Evolutionary conservation across 2,888 invertebrate genomes (phyloP), one percentile per base, ranked within the genome.

Genomic region (Eudemis profundana): DNA sequence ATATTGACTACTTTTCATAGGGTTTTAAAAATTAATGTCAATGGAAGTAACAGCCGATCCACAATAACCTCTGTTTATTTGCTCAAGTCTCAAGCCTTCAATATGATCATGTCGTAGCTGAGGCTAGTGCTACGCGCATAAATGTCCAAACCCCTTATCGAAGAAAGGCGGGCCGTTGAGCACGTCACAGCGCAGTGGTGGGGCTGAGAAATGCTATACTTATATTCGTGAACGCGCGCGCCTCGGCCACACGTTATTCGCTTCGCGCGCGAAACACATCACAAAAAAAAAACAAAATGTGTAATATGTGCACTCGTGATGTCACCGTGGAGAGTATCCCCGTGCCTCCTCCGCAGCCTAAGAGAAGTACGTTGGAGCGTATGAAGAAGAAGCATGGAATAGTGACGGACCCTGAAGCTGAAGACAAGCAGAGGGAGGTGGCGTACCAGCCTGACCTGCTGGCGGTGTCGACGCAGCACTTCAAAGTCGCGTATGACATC

Each of bases 351-450:
- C 72, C 75, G 51, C 75, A 77, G 8, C 73, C 73, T 8, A 73
- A 73, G 0, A 76, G 76, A 67, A 79, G 78, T 42, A 76, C 78
- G 1, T 64, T 92, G 33, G 89, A 92, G 54, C 75, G 86, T 2
- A 79, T 92, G 81, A 93, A 92, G 87, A 82, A 71, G 68, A 91
- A 91, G 72, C 93, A 93, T 70, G 89, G 89, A 60, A 86, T 91
- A 56, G 76, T 81, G 46, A 92, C 89, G 1, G 84, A 90, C 54
- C 91, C 90, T 3, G 72, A 71, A 23, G 79, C 82, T 67, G 79
- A 77, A 2, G 84, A 85, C 65, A 86, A 81, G 60, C 85, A 86
- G 82, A 85, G 78, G 76, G 85, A 83, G 73, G 87, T 87, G 62
- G 87, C 76, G 4, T 93, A 86, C 78, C 90, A 85, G 79, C 91